phyloP scores from a whole-genome alignment of 2,888 invertebrate species.

The Drosophila borborema region DNA sequence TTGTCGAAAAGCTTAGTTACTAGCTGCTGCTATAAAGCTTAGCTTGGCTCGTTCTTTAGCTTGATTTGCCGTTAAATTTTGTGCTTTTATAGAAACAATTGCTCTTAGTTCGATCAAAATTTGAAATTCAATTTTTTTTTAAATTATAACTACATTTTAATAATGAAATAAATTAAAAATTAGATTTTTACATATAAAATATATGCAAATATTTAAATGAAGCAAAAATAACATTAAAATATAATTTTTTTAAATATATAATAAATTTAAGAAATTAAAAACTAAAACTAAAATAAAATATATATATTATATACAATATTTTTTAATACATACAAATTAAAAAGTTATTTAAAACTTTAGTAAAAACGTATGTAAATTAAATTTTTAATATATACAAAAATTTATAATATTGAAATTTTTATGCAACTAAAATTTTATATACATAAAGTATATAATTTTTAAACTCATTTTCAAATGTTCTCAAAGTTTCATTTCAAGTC shows the following conservation, averaged over 20 bases:
- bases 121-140: neutral
- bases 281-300: neutral
- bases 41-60: neutral
- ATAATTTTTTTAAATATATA: neutral
- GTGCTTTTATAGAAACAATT: neutral
- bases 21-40: neutral
- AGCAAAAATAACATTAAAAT: neutral
- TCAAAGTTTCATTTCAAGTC: neutral
- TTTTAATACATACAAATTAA: neutral
- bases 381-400: neutral
- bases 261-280: neutral
- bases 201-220: neutral
- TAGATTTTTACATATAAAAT: neutral
- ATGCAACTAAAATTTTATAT: no score
- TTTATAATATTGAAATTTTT: neutral
- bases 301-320: neutral
- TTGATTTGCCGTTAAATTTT: neutral
- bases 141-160: neutral
- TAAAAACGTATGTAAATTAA: no score
- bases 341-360: no score
- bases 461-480: neutral
- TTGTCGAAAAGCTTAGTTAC: neutral
- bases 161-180: neutral
- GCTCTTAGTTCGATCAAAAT: neutral
- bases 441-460: neutral